Evolutionary conservation across 2,888 invertebrate species (phyloP), one percentile per base, ranked within the genome.

Genomic region (Pseudococcus longispinus): DNA sequence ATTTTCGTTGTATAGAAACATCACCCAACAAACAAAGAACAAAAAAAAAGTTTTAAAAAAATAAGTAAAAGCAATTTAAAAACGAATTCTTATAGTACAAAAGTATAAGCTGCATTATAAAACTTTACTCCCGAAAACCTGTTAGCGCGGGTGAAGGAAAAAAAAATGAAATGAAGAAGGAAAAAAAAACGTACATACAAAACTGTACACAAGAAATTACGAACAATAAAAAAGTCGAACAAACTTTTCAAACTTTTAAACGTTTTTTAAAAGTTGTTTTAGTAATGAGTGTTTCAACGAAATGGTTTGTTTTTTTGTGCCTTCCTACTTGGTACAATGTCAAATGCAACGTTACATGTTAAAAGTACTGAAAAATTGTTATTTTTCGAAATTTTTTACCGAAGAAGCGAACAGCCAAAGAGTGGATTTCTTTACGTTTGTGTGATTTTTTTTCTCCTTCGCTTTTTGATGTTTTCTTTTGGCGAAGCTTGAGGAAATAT

Each of bases 31-130:
- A 26, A 32, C 5, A 29, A 29, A 60, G 15, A 55, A 55, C 18
- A 60, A 60, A 60, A 60, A 60, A 60, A 60, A 60, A 20, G 23
- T 60, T 51, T 51, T 32, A 18, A 74, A 80, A 74, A 80, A 80
- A 42, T 42, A 80, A 70, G 70, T 80, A 42, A 80, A 80, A 80
- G 77, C 20, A 80, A 80, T 80, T 80, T 80, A 80, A 80, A 77
- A 80, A 80, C 32, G 42, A 80, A 80, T 80, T 80, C 20, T 80
- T 80, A 80, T 80, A 42, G 6, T 26, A 80, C 42, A 42, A 42
- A 80, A 80, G 77, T 80, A 80, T 80, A 80, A 80, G 77, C 77
- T 80, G 77, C 77, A 80, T 80, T 80, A 80, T 80, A 80, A 80
- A 80, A 80, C 37, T 80, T 80, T 80, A 6, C 70, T 70, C 29